Evolutionary conservation across 2,113 vertebrate species (phyloP).

Genomic region (Mesoclemmys tuberculata): DNA sequence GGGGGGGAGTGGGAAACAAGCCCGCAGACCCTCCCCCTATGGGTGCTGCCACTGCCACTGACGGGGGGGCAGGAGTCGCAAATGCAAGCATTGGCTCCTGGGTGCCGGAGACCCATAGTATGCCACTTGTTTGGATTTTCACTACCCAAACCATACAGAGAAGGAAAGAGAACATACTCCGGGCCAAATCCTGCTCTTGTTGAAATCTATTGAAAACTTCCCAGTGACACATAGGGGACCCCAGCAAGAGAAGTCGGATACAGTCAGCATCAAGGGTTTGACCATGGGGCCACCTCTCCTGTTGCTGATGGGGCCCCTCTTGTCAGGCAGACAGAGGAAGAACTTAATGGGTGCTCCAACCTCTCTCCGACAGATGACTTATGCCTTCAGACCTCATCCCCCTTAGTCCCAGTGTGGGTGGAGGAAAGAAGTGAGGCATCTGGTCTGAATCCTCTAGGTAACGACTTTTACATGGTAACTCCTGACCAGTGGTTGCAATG

Average conservation of each 20-base stretch:
- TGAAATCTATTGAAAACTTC: too few relatives aligned
- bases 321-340: not conserved
- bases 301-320: not conserved
- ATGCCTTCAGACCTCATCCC: not conserved
- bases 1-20: too few relatives aligned
- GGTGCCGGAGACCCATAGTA: too few relatives aligned
- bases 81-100: too few relatives aligned
- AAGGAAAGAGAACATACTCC: too few relatives aligned
- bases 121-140: too few relatives aligned
- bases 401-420: not conserved
- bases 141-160: too few relatives aligned
- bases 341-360: not conserved
- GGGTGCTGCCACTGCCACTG: too few relatives aligned
- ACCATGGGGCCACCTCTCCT: not conserved
- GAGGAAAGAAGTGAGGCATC: not conserved
- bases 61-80: too few relatives aligned
- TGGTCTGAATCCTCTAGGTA: not conserved
- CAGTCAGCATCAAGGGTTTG: not conserved
- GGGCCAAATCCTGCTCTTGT: too few relatives aligned
- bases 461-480: not conserved
- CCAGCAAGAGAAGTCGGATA: not conserved
- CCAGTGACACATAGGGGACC: not conserved
- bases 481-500: rapidly evolving
- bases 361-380: not conserved
- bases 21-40: too few relatives aligned